Evolutionary conservation across 2,113 vertebrate genomes (phyloP).

Genomic region (Megaleporinus macrocephalus): DNA sequence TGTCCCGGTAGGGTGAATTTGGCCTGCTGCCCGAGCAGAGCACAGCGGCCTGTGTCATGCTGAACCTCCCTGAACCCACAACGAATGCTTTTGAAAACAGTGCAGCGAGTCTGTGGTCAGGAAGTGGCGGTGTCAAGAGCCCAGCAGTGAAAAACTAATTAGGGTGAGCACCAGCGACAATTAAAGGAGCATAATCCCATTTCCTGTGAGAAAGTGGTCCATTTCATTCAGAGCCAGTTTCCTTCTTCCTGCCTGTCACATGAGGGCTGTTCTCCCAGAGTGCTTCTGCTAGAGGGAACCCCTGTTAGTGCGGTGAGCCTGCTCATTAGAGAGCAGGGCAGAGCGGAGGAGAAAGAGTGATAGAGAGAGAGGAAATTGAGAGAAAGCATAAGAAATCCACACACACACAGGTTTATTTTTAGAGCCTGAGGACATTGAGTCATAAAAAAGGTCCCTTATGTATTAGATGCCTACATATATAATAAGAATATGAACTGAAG

Average conservation of each 20-base stretch:
- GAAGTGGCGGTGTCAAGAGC: constrained; percentile 28
- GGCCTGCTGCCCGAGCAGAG: neutral
- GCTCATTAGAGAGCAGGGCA: constrained; percentile 23
- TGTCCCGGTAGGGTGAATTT: neutral
- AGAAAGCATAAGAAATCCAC: neutral
- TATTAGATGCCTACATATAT: no score
- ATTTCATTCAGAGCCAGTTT: constrained; percentile 13
- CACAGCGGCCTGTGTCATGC: neutral
- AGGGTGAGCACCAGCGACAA: constrained; percentile 31
- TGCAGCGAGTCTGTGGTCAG: neutral
- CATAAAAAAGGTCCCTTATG: no score
- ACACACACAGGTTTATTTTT: no score
- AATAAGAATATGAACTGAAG: no score
- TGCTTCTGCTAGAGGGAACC: constrained; percentile 3
- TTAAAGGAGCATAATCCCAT: constrained; percentile 33
- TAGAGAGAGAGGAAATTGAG: neutral
- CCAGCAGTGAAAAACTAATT: constrained; percentile 37
- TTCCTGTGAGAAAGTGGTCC: constrained; percentile 37
- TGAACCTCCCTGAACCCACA: neutral
- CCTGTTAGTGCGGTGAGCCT: constrained; percentile 4
- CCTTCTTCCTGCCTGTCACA: constrained; percentile 22
- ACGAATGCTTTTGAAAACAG: neutral
- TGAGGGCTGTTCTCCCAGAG: neutral
- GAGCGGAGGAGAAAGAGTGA: neutral
- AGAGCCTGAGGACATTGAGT: neutral